phyloP scores from a whole-genome alignment of 2,888 invertebrate species.

The Zonitis immaculata region DNA sequence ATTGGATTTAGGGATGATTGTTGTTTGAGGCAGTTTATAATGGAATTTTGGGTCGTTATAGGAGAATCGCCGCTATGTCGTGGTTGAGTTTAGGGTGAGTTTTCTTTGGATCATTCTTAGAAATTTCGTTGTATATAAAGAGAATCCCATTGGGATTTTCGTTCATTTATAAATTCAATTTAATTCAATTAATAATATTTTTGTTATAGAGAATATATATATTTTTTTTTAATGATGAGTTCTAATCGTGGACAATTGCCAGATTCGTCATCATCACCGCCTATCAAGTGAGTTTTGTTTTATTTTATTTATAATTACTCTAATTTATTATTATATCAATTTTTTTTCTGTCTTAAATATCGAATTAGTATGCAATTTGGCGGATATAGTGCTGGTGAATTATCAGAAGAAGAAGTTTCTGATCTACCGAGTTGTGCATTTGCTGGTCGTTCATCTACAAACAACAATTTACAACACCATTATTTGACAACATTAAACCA shows the following conservation, averaged over 20 bases:
- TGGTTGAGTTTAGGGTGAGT: background rate
- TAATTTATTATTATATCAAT: too few species aligned
- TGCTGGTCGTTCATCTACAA: conserved; percentile 53
- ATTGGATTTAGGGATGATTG: background rate
- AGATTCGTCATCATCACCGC: conserved; percentile 66
- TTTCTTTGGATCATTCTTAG: background rate
- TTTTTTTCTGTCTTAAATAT: conserved; percentile 2
- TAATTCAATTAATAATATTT: conserved; percentile 16
- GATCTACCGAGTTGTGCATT: conserved; percentile 82
- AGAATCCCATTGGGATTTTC: conserved; percentile 27
- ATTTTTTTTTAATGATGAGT: conserved; percentile 29
- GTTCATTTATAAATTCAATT: conserved; percentile 15
- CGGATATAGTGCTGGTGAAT: conserved; percentile 48
- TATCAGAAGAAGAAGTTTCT: conserved; percentile 59
- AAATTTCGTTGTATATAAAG: conserved; percentile 28
- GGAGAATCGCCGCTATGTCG: background rate
- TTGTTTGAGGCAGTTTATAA: background rate
- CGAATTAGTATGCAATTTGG: conserved; percentile 44
- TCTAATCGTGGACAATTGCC: conserved; percentile 57
- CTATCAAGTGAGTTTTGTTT: conserved; percentile 53
- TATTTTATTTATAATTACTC: background rate
- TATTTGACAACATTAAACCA: conserved; percentile 45
- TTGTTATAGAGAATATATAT: too few species aligned
- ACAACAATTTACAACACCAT: conserved; percentile 41
- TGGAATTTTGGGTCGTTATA: background rate